Conservation (phyloP, 2,797 vertebrate genomes). For the Spinibarbus caldwelli region DNA sequence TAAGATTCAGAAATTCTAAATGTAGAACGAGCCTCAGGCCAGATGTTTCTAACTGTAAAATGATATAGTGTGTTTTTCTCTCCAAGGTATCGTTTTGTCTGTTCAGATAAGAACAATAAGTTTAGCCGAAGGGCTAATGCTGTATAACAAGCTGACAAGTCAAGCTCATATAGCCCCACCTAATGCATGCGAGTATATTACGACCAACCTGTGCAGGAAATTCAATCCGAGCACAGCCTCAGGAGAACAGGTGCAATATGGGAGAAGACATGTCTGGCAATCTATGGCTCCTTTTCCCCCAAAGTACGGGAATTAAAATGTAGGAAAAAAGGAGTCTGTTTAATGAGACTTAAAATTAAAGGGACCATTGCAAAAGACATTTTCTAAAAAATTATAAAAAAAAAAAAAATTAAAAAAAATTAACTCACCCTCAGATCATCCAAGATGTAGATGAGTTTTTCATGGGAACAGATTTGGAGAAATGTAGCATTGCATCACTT, state of each 20-base stretch:
- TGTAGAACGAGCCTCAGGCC: slow-evolving; percentile 38
- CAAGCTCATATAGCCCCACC: slow-evolving; percentile 74
- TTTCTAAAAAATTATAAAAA: background rate
- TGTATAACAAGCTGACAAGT: slow-evolving; percentile 78
- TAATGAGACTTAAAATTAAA: background rate
- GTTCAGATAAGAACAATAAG: slow-evolving; percentile 72
- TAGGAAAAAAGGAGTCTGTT: background rate
- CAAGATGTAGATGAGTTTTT: background rate
- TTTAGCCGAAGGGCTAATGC: slow-evolving; percentile 73
- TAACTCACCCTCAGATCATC: background rate
- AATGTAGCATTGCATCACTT: background rate
- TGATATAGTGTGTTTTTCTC: slow-evolving; percentile 72
- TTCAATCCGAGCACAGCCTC: slow-evolving; percentile 71
- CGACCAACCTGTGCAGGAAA: slow-evolving; percentile 76
- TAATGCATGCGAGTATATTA: slow-evolving; percentile 73
- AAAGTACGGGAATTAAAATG: background rate
- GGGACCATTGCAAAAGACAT: background rate
- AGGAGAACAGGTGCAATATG: slow-evolving; percentile 69
- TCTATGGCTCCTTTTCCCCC: background rate
- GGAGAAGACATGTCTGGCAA: slow-evolving; percentile 49
- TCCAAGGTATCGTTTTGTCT: slow-evolving; percentile 71
- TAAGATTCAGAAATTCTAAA: slow-evolving; percentile 23
- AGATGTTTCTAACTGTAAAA: slow-evolving; percentile 69
- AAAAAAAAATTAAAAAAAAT: too few species aligned
- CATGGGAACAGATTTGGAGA: background rate